A percentile compares a stretch with the other conserved stretches of the same genome.
phyloP scores from a whole-genome alignment of 2,888 invertebrate genomes.

The Tineola bisselliella region DNA sequence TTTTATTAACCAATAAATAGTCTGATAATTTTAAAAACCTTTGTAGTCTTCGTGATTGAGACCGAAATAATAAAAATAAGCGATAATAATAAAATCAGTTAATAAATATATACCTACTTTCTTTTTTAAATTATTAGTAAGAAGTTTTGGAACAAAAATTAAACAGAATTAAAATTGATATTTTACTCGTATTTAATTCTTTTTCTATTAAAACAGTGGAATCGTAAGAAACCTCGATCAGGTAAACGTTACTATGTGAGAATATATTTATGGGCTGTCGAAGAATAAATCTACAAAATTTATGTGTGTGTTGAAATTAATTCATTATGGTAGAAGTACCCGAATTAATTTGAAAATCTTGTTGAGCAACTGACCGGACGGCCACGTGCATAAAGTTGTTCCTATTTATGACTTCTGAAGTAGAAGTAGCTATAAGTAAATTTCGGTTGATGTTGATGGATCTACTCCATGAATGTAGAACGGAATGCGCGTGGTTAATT shows the following conservation, averaged over 20 bases:
- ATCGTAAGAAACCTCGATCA: not conserved
- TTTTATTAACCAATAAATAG: too few relatives aligned
- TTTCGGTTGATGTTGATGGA: constrained; percentile 2
- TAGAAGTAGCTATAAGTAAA: not conserved
- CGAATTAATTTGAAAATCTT: not conserved
- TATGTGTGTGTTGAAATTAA: not conserved
- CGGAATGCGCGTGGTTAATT: not conserved
- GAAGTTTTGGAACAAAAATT: too few relatives aligned
- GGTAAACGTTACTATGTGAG: not conserved
- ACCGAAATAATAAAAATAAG: too few relatives aligned
- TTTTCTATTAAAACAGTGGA: too few relatives aligned
- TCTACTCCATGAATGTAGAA: not conserved
- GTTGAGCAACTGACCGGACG: not conserved
- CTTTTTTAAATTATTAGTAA: too few relatives aligned
- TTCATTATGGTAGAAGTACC: not conserved
- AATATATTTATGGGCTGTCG: not conserved
- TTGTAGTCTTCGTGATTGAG: too few relatives aligned
- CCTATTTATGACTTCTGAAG: constrained; percentile 3
- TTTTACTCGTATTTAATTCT: too few relatives aligned
- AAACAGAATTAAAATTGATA: too few relatives aligned
- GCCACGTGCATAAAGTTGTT: not conserved
- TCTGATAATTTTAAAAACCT: too few relatives aligned
- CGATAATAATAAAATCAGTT: too few relatives aligned
- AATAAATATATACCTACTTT: too few relatives aligned
- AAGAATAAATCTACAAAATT: not conserved